A percentile compares a stretch with the other conserved stretches of the same genome.
Conservation (phyloP, 2,797 vertebrate genomes). For the Adelosebastes latens region DNA sequence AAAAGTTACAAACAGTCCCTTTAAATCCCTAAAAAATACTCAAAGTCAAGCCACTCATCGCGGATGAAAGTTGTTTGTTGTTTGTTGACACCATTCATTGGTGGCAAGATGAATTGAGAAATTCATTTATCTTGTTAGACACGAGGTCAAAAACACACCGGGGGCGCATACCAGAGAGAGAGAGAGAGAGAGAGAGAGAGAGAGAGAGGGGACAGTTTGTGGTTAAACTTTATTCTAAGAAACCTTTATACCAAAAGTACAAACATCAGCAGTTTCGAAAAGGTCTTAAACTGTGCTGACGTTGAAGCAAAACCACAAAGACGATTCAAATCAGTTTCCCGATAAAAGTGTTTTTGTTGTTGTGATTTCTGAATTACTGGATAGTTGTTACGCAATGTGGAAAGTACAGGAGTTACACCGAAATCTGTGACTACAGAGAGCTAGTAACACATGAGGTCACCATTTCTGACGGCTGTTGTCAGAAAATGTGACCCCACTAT, state of each 20-base stretch:
- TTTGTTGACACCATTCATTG: neutral
- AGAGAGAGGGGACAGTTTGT: neutral
- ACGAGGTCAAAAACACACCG: neutral
- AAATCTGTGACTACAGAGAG: no score
- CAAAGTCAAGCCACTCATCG: neutral
- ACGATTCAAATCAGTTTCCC: neutral
- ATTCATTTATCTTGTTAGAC: neutral
- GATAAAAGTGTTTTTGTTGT: neutral
- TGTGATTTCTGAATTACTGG: neutral
- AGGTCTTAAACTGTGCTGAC: neutral
- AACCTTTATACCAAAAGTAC: neutral
- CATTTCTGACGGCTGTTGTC: no score
- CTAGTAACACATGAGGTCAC: no score
- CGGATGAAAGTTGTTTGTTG: neutral
- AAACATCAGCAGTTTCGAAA: neutral
- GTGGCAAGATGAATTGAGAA: neutral
- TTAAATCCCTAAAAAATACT: no score
- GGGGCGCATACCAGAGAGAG: neutral
- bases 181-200: no score
- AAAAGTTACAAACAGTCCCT: neutral
- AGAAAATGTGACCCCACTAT: no score
- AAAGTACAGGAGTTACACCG: neutral
- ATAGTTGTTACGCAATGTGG: neutral
- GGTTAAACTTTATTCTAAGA: neutral
- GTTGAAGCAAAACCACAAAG: constrained; percentile 6